These are phyloP conservation scores for Leptinotarsa undecemlineata DNA, from an alignment of 1,140 invertebrate species.

Conservation along the genomic window DNA sequence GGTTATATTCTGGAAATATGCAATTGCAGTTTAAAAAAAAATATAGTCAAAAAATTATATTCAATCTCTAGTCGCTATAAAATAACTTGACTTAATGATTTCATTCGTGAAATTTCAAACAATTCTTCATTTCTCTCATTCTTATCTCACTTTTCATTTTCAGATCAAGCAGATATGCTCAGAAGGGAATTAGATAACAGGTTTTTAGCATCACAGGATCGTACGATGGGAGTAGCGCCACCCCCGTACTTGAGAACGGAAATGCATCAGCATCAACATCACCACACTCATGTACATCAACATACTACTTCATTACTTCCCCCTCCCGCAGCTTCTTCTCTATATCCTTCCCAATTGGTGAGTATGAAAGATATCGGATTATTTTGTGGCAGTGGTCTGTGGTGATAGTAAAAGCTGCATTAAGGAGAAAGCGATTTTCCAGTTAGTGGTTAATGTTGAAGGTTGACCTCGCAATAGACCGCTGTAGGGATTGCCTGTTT, in stretches of 20 bases:
- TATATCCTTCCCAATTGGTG: constrained; percentile 68
- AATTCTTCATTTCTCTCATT: no score
- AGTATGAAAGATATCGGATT: constrained; percentile 36
- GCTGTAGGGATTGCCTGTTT: no score
- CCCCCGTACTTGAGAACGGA: constrained; percentile 79
- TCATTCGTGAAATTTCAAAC: no score
- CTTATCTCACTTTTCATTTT: neutral
- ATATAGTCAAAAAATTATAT: no score
- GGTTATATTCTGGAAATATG: no score
- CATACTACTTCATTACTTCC: constrained; percentile 69
- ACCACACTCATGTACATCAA: constrained; percentile 89
- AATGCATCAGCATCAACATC: constrained; percentile 90
- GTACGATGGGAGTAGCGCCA: constrained; percentile 58
- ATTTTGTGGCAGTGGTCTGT: constrained; percentile 14
- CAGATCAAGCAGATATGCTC: constrained; percentile 81
- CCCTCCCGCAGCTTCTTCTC: constrained; percentile 60
- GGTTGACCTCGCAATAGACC: no score
- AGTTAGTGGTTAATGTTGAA: no score
- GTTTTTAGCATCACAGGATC: constrained; percentile 80
- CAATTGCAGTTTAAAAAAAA: no score
- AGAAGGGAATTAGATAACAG: constrained; percentile 88
- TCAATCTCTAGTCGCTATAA: no score
- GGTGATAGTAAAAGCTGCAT: neutral
- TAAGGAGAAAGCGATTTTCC: no score
- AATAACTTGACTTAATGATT: no score